Evolutionary conservation across 2,888 invertebrate genomes (phyloP), one percentile per base, ranked within the genome.

Genomic region (Elgonia sp.): DNA sequence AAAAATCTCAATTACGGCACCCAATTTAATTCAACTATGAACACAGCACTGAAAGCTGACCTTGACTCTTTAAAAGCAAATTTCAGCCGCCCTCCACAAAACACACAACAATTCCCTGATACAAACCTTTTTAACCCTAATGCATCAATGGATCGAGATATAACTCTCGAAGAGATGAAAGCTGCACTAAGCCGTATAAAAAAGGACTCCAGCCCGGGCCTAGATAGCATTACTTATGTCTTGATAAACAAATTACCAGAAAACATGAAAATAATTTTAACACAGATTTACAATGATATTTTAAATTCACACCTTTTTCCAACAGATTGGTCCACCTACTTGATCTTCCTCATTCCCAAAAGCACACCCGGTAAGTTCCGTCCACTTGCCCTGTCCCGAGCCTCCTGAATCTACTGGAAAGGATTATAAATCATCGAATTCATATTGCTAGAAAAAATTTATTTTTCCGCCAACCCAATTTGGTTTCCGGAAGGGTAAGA

Each of bases 341-440:
- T 73, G 0, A 16, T 73, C 2, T 40, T 60, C 60, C 60, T 73
- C 2, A 40, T 73, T 8, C 69, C 62, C 29, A 72, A 70, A 70
- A 20, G 20, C 9, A 75, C 14, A 62, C 20, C 21, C 3, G 73
- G 73, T 7, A 73, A 55, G 4, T 73, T 73, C 12, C 39, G 73
- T 60, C 73, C 7, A 73, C 1, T 73, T 10, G 73, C 60, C 0
- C 29, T 73, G 12, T 60, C 40, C 16, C 73, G 60, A n/a, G 42
- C 29, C 16, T 42, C 7, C 10, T 73, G 9, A 73, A 73, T 42
- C 40, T 75, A 7, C 20, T 75, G n/a, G 60, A 60, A 53, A 20
- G 55, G 21, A 75, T 75, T 0, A 42, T 75, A 5, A 75, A 75
- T 62, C 18, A 57, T 0, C 55, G 39, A n/a, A 37, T 72, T 0